Conservation (phyloP, 1,140 invertebrate species). For the Cydia fagiglandana region DNA sequence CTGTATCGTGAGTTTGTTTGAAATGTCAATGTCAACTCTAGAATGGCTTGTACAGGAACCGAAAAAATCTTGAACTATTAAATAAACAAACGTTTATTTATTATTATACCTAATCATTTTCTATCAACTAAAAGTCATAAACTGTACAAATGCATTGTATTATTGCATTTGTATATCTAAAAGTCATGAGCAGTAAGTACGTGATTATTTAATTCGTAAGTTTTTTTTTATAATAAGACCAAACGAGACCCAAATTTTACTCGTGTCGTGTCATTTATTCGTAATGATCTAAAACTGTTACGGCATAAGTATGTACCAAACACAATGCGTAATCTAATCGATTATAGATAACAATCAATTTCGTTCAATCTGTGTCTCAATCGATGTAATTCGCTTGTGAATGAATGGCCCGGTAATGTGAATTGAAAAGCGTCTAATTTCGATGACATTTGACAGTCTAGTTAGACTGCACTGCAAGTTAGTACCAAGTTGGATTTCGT, state of each 20-base stretch:
- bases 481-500: neutral
- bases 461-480: neutral
- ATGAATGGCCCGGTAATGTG: slow-evolving; percentile 15
- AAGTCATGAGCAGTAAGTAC: too few species aligned
- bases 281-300: neutral
- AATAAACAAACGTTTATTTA: too few species aligned
- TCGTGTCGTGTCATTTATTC: neutral
- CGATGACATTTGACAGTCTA: slow-evolving; percentile 23
- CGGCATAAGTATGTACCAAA: neutral
- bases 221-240: neutral
- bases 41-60: too few species aligned
- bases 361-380: slow-evolving; percentile 24
- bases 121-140: too few species aligned
- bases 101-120: too few species aligned
- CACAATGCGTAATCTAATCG: slow-evolving; percentile 32
- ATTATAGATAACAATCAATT: slow-evolving; percentile 26
- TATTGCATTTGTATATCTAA: too few species aligned
- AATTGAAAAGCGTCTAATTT: slow-evolving; percentile 26
- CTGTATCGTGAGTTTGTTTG: too few species aligned
- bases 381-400: slow-evolving; percentile 12
- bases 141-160: too few species aligned
- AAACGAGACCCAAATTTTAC: neutral
- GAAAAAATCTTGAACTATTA: neutral
- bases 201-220: neutral
- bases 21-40: too few species aligned